These are phyloP conservation scores for Holotrichia oblita DNA, from an alignment of 1,140 invertebrate species.

Conservation along the genomic window DNA sequence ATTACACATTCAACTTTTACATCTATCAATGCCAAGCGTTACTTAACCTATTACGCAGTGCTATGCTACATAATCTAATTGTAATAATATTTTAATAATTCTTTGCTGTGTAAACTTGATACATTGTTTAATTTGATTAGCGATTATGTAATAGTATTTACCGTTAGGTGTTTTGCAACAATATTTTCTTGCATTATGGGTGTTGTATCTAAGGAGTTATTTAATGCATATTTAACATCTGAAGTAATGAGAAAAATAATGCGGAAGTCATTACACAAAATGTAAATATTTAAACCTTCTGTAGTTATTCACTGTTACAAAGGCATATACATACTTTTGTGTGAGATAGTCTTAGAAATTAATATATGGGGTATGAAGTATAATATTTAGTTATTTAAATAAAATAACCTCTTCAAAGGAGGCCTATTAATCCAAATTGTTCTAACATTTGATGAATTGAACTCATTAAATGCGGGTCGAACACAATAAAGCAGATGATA, in stretches of 20 bases:
- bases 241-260: slow-evolving; percentile 20
- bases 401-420: too few relatives aligned
- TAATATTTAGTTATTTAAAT: too few relatives aligned
- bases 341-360: background rate
- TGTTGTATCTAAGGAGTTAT: background rate
- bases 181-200: background rate
- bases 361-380: too few relatives aligned
- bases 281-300: background rate
- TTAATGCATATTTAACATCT: background rate
- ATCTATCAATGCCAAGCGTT: background rate
- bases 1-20: background rate
- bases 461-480: too few relatives aligned
- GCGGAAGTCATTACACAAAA: slow-evolving; percentile 6
- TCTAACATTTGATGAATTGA: too few relatives aligned
- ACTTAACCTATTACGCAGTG: background rate
- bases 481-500: too few relatives aligned
- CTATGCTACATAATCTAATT: background rate
- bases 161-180: background rate
- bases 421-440: too few relatives aligned
- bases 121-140: background rate
- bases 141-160: background rate
- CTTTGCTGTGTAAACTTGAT: background rate
- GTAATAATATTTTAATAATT: background rate
- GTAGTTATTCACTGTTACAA: background rate
- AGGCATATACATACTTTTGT: background rate